These are phyloP conservation scores for Seladonia tumulorum DNA, from an alignment of 2,888 invertebrate species.

Conservation along the genomic window DNA sequence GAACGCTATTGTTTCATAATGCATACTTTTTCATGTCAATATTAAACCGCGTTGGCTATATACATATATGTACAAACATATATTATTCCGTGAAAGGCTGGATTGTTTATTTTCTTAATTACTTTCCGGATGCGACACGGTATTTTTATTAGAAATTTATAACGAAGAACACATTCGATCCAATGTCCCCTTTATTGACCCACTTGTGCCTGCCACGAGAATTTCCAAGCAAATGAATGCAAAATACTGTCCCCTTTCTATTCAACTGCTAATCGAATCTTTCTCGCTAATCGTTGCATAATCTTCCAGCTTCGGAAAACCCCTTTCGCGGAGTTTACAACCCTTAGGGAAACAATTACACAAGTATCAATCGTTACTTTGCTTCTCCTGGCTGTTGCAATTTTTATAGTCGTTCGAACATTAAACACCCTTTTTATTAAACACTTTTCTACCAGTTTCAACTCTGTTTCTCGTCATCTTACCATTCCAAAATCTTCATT, in stretches of 20 bases:
- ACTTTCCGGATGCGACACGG: not conserved
- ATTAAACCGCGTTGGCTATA: not conserved
- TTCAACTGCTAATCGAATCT: slow-evolving; percentile 5
- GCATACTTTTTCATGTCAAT: not conserved
- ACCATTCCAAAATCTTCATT: not conserved
- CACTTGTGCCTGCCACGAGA: slow-evolving; percentile 3
- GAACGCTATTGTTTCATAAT: not conserved
- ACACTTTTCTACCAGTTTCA: not conserved
- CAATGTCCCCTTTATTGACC: slow-evolving; percentile 4
- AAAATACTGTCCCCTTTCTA: not conserved
- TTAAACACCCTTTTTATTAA: not conserved
- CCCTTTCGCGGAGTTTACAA: not conserved
- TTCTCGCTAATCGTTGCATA: not conserved
- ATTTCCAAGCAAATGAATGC: not conserved
- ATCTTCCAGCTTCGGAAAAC: not conserved
- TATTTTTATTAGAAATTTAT: slow-evolving; percentile 2
- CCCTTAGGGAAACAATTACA: not conserved
- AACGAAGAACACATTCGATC: not conserved
- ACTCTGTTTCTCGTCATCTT: not conserved
- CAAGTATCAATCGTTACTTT: not conserved
- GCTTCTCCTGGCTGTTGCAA: not conserved
- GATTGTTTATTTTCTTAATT: not conserved
- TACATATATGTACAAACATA: not conserved
- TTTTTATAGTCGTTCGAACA: not conserved
- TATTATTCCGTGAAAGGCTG: not conserved